Base-by-base conservation (phyloP, 1,140 invertebrate genomes). In the Dreissena polymorpha region DNA sequence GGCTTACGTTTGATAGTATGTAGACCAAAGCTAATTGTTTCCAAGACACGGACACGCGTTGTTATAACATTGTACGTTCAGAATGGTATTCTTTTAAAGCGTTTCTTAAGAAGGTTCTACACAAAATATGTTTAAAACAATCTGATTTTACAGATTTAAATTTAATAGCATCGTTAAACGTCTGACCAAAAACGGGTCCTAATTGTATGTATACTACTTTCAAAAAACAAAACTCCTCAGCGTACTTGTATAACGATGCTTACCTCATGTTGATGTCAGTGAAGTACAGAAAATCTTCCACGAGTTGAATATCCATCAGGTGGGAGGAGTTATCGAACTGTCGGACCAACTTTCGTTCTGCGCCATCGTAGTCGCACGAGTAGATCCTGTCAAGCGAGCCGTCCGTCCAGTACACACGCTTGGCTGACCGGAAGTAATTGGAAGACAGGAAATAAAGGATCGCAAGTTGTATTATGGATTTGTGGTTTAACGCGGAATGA, bases 341-440 rank as follows among this genome's bases (percentile, higher is more conserved):
- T 25, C 49, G n/a, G 21, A 82, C 69, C n/a, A 60, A 29, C 5
- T 65, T 21, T 18, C 71, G 60, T 29, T 68, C 23, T 5, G 50
- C 16, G 6, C 79, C 79, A 25, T 72, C 64, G 18, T 72, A 74
- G 27, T 74, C 71, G 65, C 70, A 64, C 27, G 57, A 67, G 29
- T 49, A 82, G 10, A 82, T 82, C 16, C n/a, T 0, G 39, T 82
- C 79, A 25, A 74, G 49, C 21, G 29, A 74, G 18, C 79, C 79
- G 25, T 82, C 79, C 21, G 70, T 72, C 79, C 79, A 82, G 64
- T 82, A 82, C 10, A 82, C 63, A 0, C 63, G 69, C 63, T 82
- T 63, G n/a, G n/a, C 79, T 82, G 27, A 8, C 29, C 65, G 55
- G 6, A 50, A 73, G 7, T 21, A 3, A 53, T 21, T 6, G 21